These are phyloP conservation scores for Oenanthe oenanthe DNA, from an alignment of 2,113 vertebrate species.

Conservation along the genomic window DNA sequence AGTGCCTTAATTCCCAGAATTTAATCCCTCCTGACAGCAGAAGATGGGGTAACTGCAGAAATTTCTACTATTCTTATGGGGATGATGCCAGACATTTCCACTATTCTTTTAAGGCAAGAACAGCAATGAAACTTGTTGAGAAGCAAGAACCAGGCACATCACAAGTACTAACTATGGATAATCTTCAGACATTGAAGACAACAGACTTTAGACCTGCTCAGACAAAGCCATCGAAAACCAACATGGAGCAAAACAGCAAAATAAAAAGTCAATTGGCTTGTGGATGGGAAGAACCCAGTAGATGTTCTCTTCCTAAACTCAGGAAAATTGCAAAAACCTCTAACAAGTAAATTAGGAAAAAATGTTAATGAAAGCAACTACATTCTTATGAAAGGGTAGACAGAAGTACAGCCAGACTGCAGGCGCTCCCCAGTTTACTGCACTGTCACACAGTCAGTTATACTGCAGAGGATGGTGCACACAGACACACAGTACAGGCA, in stretches of 20 bases:
- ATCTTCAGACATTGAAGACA: neutral
- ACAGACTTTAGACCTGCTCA: neutral
- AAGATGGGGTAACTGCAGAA: neutral
- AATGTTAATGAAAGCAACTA: neutral
- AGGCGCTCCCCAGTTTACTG: neutral
- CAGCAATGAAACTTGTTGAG: neutral
- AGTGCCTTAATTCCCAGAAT: neutral
- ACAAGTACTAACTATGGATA: neutral
- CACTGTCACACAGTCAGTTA: neutral
- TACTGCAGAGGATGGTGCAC: fast-evolving
- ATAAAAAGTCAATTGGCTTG: neutral
- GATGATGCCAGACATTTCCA: neutral
- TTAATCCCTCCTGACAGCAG: neutral
- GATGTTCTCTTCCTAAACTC: neutral
- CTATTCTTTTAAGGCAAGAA: neutral
- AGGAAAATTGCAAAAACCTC: neutral
- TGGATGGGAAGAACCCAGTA: neutral
- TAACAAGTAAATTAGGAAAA: neutral
- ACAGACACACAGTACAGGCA: fast-evolving
- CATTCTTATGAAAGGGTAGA: neutral
- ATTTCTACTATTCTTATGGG: neutral
- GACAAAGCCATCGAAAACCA: fast-evolving
- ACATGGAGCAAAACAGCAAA: neutral
- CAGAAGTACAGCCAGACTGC: neutral
- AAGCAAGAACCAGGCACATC: neutral